phyloP scores from a whole-genome alignment of 2,888 invertebrate genomes.

The Rhingia rostrata region DNA sequence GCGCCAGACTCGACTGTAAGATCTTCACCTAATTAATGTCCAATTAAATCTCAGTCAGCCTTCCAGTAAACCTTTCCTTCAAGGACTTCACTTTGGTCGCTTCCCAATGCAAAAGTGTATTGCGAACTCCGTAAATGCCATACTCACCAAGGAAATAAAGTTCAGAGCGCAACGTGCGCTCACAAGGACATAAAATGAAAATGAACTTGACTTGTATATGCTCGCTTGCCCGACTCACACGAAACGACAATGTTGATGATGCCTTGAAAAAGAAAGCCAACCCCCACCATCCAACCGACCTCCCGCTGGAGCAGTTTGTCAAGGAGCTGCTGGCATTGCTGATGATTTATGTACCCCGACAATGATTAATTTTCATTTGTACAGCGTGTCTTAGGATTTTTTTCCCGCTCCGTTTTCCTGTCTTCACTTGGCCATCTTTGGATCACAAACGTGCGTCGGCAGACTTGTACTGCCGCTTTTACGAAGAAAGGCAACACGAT shows the following conservation, averaged over 20 bases:
- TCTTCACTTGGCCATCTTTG: conserved; percentile 6
- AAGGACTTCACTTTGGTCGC: conserved; percentile 28
- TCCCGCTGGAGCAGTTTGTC: conserved; percentile 18
- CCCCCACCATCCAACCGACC: conserved; percentile 1
- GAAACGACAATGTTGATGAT: conserved; percentile 30
- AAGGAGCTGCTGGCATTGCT: conserved; percentile 36
- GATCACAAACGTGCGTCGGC: neutral
- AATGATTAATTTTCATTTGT: conserved; percentile 65
- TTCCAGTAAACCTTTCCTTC: conserved; percentile 37
- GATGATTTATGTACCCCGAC: conserved; percentile 56
- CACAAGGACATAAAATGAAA: conserved; percentile 20
- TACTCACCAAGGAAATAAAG: conserved; percentile 16
- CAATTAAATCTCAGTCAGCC: conserved; percentile 41
- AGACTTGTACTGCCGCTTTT: conserved; percentile 2
- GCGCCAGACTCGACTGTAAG: conserved; percentile 5
- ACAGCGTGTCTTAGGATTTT: conserved; percentile 42
- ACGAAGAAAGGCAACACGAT: conserved; percentile 28
- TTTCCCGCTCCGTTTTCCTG: neutral
- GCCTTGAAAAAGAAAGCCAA: conserved; percentile 20
- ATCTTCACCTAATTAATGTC: conserved; percentile 54
- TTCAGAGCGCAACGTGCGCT: conserved; percentile 5
- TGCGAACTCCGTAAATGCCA: conserved; percentile 19
- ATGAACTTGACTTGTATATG: conserved; percentile 49
- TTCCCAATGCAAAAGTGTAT: conserved; percentile 27
- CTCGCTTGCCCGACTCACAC: conserved; percentile 12